Base-by-base conservation (phyloP, 2,797 vertebrate genomes). In the Centropyge bicolor region DNA sequence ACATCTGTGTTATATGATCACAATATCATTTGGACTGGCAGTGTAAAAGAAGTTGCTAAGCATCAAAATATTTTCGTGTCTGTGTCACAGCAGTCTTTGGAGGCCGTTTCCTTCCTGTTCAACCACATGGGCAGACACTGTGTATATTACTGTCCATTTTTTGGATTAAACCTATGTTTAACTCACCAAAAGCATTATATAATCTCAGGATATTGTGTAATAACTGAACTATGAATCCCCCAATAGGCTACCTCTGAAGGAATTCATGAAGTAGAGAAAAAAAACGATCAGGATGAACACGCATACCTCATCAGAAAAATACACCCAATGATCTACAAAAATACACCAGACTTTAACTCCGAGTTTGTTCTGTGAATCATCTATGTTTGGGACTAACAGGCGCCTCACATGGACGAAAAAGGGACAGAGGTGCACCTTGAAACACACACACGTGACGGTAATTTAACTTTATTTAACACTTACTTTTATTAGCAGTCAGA, bases 401-500 rank as follows among this genome's bases (percentile, higher is more conserved):
- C 14, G 1, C 74, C 46, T 69, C 65, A 46, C 72, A 43, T 54
- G 20, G 52, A 59, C 2, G 1, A 74, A 84, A 80, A 76, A 41
- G 4, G 14, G 41, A 70, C 60, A 62, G 38, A 86, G 65, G 19
- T 65, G 19, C 56, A 61, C 38, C 27, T 70, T 69, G 36, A 76
- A 79, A 70, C 43, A 41, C 11, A 80, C 51, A 66, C n/a, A 78
- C 20, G 10, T 35, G 52, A 55, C 1, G 12, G 74, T 59, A 41
- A 49, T 83, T 65, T 46, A 55, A 61, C 61, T 76, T 81, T 84
- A 71, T 86, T 87, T 82, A 70, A 73, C 55, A 61, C 62, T 40
- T 70, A 48, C 80, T 85, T 89, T 85, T 83, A 83, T 86, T 89
- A 79, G 83, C 67, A 80, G 86, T 66, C 78, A 85, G 80, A 92